phyloP scores from a whole-genome alignment of 2,113 vertebrate species.

The Silurus asotus region DNA sequence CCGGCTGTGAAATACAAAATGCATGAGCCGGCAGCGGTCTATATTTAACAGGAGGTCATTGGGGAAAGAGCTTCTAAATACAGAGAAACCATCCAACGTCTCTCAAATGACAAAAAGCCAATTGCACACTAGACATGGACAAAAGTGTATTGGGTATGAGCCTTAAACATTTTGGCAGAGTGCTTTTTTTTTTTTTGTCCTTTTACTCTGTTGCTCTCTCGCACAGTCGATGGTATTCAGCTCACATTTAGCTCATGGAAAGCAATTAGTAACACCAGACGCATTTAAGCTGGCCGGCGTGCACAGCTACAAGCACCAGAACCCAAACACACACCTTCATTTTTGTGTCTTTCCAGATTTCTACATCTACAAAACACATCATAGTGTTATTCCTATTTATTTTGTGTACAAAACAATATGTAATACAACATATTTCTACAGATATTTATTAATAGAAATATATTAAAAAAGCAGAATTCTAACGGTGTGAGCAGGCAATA shows the following conservation, averaged over 20 bases:
- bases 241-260: conserved; percentile 54
- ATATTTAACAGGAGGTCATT: conserved; percentile 36
- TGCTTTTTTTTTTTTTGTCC: conserved; percentile 2
- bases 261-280: conserved; percentile 62
- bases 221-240: conserved; percentile 36
- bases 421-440: neutral
- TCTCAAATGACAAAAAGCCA: conserved; percentile 9
- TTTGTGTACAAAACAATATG: neutral
- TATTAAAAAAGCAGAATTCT: too few relatives aligned
- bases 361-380: neutral
- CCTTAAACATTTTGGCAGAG: neutral
- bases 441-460: too few relatives aligned
- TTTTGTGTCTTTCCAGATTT: neutral
- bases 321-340: conserved; percentile 2
- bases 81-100: neutral
- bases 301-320: neutral
- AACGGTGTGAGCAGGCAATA: neutral
- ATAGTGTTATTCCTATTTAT: neutral
- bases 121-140: neutral
- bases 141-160: neutral
- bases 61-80: conserved; percentile 2
- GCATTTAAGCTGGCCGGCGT: conserved; percentile 56
- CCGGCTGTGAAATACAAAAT: conserved; percentile 27
- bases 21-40: conserved; percentile 12
- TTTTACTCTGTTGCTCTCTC: neutral